Conservation (phyloP, 2,888 invertebrate genomes). For the Cecidostiba fungosa region DNA sequence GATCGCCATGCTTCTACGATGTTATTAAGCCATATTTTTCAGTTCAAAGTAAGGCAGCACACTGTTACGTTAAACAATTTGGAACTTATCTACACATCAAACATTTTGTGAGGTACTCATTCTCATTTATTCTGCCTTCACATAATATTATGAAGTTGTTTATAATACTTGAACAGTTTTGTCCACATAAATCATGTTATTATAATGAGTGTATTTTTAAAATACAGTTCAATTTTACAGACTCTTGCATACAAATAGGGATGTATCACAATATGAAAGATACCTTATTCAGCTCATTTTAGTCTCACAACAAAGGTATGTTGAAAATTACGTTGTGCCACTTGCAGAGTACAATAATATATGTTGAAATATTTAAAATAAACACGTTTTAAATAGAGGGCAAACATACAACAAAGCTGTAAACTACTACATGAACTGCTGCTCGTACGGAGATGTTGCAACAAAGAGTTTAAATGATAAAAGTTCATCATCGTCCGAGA, state of each 20-base stretch:
- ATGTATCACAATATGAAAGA: constrained; percentile 72
- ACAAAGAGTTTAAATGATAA: constrained; percentile 32
- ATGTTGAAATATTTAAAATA: constrained; percentile 13
- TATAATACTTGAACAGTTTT: background rate
- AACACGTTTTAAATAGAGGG: background rate
- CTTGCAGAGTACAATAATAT: background rate
- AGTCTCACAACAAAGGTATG: constrained; percentile 50
- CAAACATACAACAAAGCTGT: background rate
- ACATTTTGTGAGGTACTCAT: constrained; percentile 78
- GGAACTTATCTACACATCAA: constrained; percentile 81
- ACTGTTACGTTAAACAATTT: constrained; percentile 81
- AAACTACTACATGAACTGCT: constrained; percentile 26
- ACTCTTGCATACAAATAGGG: constrained; percentile 75
- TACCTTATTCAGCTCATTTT: constrained; percentile 71
- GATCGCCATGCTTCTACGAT: constrained; percentile 83
- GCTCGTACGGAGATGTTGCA: constrained; percentile 31
- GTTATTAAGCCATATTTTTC: constrained; percentile 82
- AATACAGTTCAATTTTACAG: constrained; percentile 67
- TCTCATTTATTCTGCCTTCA: background rate
- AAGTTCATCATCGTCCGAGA: constrained; percentile 74
- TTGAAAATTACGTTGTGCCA: background rate
- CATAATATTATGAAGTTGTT: background rate
- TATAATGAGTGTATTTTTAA: background rate
- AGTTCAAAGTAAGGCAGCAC: constrained; percentile 81
- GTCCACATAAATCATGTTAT: background rate